Base-by-base conservation (phyloP, 2,888 invertebrate genomes). In the Amphipyra tragopoginis region DNA sequence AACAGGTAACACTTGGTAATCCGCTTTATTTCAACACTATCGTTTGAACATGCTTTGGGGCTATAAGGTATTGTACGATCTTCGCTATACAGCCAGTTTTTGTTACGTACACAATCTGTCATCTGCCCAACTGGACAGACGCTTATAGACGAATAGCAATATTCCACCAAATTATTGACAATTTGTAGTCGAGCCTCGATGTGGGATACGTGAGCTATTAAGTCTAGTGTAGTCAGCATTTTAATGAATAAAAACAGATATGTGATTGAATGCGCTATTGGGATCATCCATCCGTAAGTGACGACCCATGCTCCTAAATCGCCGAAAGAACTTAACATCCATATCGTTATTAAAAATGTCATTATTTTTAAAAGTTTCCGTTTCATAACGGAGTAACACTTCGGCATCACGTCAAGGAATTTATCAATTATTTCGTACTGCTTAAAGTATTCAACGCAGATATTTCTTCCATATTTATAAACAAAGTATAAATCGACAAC, bases 171-270 rank as follows among this genome's bases (percentile, higher is more conserved):
- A 56, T 90, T 85, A 21, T 82, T 83, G 4, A 93, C 80, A 13
- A 82, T 77, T 53, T 72, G 78, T n/a, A 93, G 59, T 48, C 93
- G 82, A 45, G 75, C 80, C 66, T 89, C 87, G 9, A 90, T 80
- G 1, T 91, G 86, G 73, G 86, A 83, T 5, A 89, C 81, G 61
- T 93, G 89, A 26, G 86, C 82, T 34, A 88, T 87, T 21, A 93
- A 75, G 71, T 92, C 90, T 21, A 93, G 59, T 5, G 82, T 88
- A 0, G 89, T 90, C 0, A 91, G 63, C 15, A 92, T 90, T 84
- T 92, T 93, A 38, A 91, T 85, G n/a, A 88, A 78, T 15, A 91
- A 65, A 75, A 84, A 92, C 2, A 90, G 26, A 63, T 91, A 92
- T 5, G 85, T 57, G 8, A 86, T 21, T 0, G 84, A 76, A 68